A percentile compares a stretch with the other conserved stretches of the same genome.
Evolutionary conservation across 2,113 vertebrate genomes (phyloP).

Genomic region (Castor canadensis): DNA sequence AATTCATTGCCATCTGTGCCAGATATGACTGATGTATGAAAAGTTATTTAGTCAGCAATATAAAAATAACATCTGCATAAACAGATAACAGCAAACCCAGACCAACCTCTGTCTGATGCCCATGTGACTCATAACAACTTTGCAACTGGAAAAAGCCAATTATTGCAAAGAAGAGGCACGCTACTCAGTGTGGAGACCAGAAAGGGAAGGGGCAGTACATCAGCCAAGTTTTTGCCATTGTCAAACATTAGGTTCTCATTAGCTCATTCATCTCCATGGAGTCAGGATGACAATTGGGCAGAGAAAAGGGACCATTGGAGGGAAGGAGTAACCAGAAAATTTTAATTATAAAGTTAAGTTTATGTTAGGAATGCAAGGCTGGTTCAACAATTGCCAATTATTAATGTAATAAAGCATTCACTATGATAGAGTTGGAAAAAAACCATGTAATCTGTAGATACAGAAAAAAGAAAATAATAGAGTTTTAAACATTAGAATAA

Average conservation of each 20-base stretch:
- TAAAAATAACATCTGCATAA: conserved; percentile 64
- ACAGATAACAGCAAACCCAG: conserved; percentile 40
- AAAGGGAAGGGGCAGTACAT: not conserved
- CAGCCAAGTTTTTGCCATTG: not conserved
- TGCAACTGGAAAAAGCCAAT: not conserved
- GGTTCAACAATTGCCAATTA: not conserved
- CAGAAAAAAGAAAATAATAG: not conserved
- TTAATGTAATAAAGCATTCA: not conserved
- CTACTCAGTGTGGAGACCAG: not conserved
- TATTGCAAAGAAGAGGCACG: not conserved
- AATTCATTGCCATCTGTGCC: conserved; percentile 48
- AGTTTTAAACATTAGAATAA: not conserved
- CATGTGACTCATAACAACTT: conserved; percentile 18
- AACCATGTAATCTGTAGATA: not conserved
- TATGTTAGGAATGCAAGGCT: conserved; percentile 52
- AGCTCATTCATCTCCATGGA: not conserved
- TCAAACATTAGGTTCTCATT: not conserved
- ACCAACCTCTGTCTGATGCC: not conserved
- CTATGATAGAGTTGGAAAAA: not conserved
- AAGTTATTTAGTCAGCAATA: conserved; percentile 53
- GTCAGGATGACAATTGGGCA: not conserved
- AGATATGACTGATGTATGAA: conserved; percentile 18
- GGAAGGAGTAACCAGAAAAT: not conserved
- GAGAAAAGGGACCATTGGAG: not conserved
- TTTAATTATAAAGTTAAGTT: not conserved